A percentile compares a stretch with the other conserved stretches of the same genome.
These are phyloP conservation scores for Oriolus oriolus DNA, from an alignment of 2,113 vertebrate species.

Conservation along the genomic window DNA sequence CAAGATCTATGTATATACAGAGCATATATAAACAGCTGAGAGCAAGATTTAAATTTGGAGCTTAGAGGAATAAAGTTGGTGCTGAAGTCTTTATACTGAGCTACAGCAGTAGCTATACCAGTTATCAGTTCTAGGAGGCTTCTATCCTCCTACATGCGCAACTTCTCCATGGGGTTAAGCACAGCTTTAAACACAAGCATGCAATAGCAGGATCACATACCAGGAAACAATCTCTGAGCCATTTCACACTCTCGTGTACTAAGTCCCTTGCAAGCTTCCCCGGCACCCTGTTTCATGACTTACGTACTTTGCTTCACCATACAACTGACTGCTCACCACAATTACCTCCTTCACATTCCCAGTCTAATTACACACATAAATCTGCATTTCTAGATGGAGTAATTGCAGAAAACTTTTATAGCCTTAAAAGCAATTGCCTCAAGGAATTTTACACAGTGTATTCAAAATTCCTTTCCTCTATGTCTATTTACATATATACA, in stretches of 20 bases:
- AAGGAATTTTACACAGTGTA: background rate
- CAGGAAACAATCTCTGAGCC: background rate
- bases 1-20: background rate
- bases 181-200: background rate
- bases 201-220: background rate
- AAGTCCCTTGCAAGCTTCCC: background rate
- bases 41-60: background rate
- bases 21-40: background rate
- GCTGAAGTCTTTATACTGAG: background rate
- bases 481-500: background rate
- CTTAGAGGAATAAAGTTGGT: background rate
- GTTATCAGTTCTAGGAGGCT: background rate
- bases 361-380: background rate
- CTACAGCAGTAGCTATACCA: background rate
- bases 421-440: background rate
- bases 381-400: background rate
- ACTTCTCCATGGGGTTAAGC: background rate
- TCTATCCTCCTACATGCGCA: background rate
- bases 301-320: background rate
- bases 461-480: background rate
- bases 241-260: background rate
- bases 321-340: background rate
- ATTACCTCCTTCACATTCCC: background rate
- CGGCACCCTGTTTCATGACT: background rate
- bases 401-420: background rate